Conservation (phyloP, 2,797 vertebrate species). For the Stomatorhinus walkeri region DNA sequence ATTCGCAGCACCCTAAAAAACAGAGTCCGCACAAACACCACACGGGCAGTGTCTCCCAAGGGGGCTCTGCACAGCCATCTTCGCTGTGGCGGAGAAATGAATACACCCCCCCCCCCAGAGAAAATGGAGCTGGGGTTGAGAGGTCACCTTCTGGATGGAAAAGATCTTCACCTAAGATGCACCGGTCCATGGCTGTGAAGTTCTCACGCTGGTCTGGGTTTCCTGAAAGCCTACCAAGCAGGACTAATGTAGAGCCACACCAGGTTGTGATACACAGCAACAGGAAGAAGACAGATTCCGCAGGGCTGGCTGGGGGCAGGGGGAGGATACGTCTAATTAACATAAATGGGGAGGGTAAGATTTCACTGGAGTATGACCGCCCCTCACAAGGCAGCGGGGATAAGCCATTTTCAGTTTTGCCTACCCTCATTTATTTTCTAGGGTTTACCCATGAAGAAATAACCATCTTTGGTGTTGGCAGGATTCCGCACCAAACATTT, state of each 20-base stretch:
- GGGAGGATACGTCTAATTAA: constrained; percentile 6
- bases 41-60: not conserved
- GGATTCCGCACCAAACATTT: not conserved
- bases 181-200: not conserved
- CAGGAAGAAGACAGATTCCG: not conserved
- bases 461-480: not conserved
- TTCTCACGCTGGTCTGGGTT: not conserved
- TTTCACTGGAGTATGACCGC: constrained; percentile 13
- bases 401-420: not conserved
- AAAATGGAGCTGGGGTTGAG: not conserved
- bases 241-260: not conserved
- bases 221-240: not conserved
- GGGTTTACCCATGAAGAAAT: not conserved
- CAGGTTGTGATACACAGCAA: not conserved
- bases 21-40: not conserved
- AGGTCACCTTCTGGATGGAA: constrained; percentile 12
- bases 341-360: constrained; percentile 1
- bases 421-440: not conserved
- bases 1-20: not conserved
- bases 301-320: not conserved
- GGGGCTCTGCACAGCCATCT: not conserved
- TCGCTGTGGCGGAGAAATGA: not conserved
- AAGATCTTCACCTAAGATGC: constrained; percentile 18
- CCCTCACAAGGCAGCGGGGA: not conserved
- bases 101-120: not conserved